Evolutionary conservation across 2,888 invertebrate genomes (phyloP), one percentile per base, ranked within the genome.

Genomic region (Nymphalis polychloros): DNA sequence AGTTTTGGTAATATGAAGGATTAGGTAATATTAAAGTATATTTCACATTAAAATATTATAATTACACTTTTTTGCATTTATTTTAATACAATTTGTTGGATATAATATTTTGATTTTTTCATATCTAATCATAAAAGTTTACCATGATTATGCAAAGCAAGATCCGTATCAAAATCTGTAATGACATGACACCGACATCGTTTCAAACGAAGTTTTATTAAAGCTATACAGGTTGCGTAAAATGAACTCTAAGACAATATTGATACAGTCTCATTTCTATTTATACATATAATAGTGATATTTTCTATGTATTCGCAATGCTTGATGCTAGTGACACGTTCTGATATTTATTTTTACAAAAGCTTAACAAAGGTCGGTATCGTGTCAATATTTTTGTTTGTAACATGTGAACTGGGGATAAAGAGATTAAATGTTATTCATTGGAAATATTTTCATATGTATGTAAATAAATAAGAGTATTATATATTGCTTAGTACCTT

Each of bases 91-190:
- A 41, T 4, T 41, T 41, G 35, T 41, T 8, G 8, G 13, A 41
- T 41, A 2, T 13, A 31, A 41, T 41, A 41, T 41, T 41, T 10
- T 50, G 13, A 10, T 19, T 50, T 53, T 23, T 53, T 23, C 23
- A 5, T 16, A 53, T 53, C 23, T 53, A 23, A 23, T 8, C 23
- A 50, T 53, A 53, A 41, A 13, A 41, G 20, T 53, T 53, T 53
- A 13, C 23, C 17, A 19, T 50, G 20, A 27, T 53, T 55, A 55
- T 55, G 53, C 17, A 55, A 55, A 55, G 17, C 53, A 27, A 8
- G 61, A 66, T 75, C 79, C 77, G 72, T 72, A 77, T 81, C 81
- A 79, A 73, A 80, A 77, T 75, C 78, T 72, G 52, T 73, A 74
- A 77, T 76, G 75, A 77, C 67, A 73, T 78, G 78, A 76, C 77